Evolutionary conservation across 2,888 invertebrate species (phyloP), one percentile per base, ranked within the genome.

Genomic region (Diplolepis rosae): DNA sequence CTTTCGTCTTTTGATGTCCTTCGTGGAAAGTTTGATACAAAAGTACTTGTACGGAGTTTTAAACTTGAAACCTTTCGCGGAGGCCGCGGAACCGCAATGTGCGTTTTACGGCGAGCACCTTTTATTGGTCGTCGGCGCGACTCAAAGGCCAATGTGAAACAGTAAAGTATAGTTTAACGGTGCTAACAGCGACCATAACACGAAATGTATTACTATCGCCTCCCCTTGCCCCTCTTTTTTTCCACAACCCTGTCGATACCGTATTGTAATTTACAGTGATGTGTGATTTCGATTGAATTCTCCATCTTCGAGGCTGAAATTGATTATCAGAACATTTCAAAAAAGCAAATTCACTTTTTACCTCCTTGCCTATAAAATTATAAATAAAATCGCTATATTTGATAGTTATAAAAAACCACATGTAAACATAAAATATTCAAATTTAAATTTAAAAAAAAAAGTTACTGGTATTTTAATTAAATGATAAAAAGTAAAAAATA

Each of bases 151-250:
- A 80, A 78, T 74, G 80, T 80, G 83, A 82, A 83, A 83, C 82
- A 83, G 83, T 84, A 85, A 87, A 86, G 83, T 82, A 85, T 84
- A 85, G 85, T 84, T 86, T 84, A 86, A 84, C 85, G 85, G 85
- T 83, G 86, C 85, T 85, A 87, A 85, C 83, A 81, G 84, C 82
- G 82, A 80, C 83, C 83, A 79, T 84, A 84, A 85, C 82, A 83
- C 82, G 78, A 80, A 85, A 85, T 82, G 82, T 85, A 85, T 85
- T 83, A 74, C 82, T 77, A 78, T 77, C 79, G 79, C 69, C 45
- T 18, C 7, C 18, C 45, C 7, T 18, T 2, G 7, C 5, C 18
- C 45, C 2, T 9, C 15, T 45, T 15, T 28, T 35, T 24, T 66
- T 65, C 61, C 45, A 52, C 65, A 66, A 73, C 70, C 75, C 81